Base-by-base conservation (phyloP, 2,888 invertebrate species). In the Gerris lacustris region DNA sequence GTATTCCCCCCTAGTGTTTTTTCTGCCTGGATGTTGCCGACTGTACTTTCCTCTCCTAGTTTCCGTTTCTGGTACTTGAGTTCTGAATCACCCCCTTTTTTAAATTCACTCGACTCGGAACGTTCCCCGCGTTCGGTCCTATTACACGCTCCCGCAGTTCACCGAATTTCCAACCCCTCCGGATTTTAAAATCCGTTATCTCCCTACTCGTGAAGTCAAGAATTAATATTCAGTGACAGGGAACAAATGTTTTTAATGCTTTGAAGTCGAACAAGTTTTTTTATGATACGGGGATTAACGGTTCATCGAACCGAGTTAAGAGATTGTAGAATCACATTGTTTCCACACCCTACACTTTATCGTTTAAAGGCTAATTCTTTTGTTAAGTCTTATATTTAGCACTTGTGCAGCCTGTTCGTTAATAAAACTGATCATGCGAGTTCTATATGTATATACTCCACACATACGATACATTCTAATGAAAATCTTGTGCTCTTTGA, bases 181-280 rank as follows among this genome's bases (percentile, higher is more conserved):
- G 15, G 55, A 11, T 55, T 55, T 55, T 55, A 9, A 15, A 55
- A 55, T 55, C 15, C 55, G 11, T 55, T 55, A 55, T 55, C 55
- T 55, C 55, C 55, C 55, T 55, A 11, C 15, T 55, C 9, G 55
- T 55, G 9, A 11, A 55, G 15, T 15, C 15, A 11, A 31, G 31
- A 11, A 55, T 55, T 55, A 55, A 55, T 55, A 55, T 55, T 55
- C 55, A 55, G 55, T 55, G 55, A 55, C 55, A 55, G 55, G 15
- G 55, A 55, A 55, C 55, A 55, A 55, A 55, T 55, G 55, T 15
- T 55, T 55, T 55, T 55, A 55, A 55, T 55, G 55, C 15, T 9
- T 55, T 55, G 55, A 55, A 11, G 55, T 55, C 11, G 55, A 15
- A 5, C 15, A 11, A 55, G 55, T 55, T 55, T 15, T 55, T 15